Evolutionary conservation across 2,113 vertebrate genomes (phyloP).

Genomic region (Regulus satrapa): DNA sequence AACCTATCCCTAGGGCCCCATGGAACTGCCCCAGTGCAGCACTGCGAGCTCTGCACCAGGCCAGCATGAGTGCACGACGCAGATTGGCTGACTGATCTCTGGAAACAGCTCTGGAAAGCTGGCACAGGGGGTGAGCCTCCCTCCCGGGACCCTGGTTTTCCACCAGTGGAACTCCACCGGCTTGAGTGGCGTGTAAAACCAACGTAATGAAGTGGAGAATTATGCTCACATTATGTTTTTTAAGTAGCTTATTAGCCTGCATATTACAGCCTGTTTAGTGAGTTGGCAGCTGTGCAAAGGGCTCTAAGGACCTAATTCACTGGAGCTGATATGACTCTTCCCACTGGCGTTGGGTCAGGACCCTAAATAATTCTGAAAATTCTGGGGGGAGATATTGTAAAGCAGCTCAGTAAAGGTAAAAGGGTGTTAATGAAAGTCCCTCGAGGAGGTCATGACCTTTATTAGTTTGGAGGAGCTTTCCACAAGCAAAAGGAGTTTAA

Average conservation of each 20-base stretch:
- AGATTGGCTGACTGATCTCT: not conserved
- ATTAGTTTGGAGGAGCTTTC: not conserved
- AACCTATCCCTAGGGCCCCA: slow-evolving; percentile 32
- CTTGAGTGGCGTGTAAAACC: not conserved
- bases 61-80: not conserved
- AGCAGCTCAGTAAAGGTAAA: slow-evolving; percentile 1
- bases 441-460: not conserved
- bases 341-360: not conserved
- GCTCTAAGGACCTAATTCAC: not conserved
- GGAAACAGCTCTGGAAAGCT: not conserved
- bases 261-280: slow-evolving; percentile 24
- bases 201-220: not conserved
- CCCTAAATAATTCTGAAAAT: slow-evolving; percentile 8
- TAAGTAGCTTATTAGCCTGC: slow-evolving; percentile 32
- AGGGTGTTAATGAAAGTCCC: not conserved
- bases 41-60: slow-evolving; percentile 2
- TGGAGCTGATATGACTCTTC: slow-evolving; percentile 16
- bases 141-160: not conserved
- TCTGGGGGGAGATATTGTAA: not conserved
- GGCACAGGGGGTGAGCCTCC: not conserved
- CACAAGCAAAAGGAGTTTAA: not conserved
- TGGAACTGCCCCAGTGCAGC: slow-evolving; percentile 30
- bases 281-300: slow-evolving; percentile 38
- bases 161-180: not conserved
- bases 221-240: slow-evolving; percentile 10